A percentile compares a stretch with the other conserved stretches of the same genome.
These are phyloP conservation scores for Calidris pugnax DNA, from an alignment of 2,113 vertebrate species.

Conservation along the genomic window DNA sequence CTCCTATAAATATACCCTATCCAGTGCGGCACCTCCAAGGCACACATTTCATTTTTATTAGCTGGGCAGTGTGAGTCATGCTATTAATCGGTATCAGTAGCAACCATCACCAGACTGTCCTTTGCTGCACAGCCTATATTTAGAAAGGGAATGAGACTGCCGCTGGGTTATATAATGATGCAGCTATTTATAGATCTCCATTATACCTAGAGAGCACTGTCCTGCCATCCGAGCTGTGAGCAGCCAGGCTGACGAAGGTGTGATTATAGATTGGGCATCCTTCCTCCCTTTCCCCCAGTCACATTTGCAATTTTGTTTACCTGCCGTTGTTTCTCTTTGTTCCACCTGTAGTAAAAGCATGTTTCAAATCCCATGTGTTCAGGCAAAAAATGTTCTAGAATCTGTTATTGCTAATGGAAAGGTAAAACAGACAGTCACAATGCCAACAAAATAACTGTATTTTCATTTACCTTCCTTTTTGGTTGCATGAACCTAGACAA, in stretches of 20 bases:
- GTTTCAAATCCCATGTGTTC: slow-evolving; percentile 31
- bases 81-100: slow-evolving; percentile 68
- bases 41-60: slow-evolving; percentile 73
- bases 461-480: not conserved
- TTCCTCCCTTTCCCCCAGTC: not conserved
- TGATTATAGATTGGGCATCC: slow-evolving; percentile 31
- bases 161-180: slow-evolving; percentile 73
- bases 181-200: slow-evolving; percentile 77
- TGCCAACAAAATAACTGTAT: not conserved
- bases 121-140: slow-evolving; percentile 75
- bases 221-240: slow-evolving; percentile 64
- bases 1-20: slow-evolving; percentile 23
- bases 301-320: slow-evolving; percentile 57
- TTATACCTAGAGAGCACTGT: slow-evolving; percentile 74
- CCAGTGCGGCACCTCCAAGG: slow-evolving; percentile 35
- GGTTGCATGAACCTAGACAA: not conserved
- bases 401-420: not conserved
- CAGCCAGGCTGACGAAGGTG: slow-evolving; percentile 56
- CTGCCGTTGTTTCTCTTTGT: slow-evolving; percentile 42
- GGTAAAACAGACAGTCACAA: not conserved
- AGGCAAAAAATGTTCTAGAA: not conserved
- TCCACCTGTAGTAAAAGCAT: slow-evolving; percentile 3
- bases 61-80: slow-evolving; percentile 68
- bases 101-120: slow-evolving; percentile 68
- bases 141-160: slow-evolving; percentile 79